Percentiles rank a stretch among this genome's conserved stretches.
phyloP scores from a whole-genome alignment of 2,113 vertebrate species.

The Anas platyrhynchos region DNA sequence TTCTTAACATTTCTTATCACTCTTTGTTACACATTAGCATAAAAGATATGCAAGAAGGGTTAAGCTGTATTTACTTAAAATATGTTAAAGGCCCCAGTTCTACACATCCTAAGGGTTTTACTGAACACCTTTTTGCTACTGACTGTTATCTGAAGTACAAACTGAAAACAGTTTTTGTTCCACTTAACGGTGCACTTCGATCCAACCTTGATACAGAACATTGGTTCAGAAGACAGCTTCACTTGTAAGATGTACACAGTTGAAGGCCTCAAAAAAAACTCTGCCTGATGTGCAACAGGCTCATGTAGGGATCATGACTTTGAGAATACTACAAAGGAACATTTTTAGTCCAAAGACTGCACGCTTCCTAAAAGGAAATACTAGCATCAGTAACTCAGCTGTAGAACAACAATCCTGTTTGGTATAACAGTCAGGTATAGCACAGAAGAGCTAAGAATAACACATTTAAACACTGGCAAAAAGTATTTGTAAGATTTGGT shows the following conservation, averaged over 20 bases:
- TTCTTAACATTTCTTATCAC: neutral
- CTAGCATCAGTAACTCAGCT: neutral
- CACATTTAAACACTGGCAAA: neutral
- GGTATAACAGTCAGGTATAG: neutral
- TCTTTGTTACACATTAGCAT: neutral
- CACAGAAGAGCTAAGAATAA: neutral
- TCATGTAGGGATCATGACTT: neutral
- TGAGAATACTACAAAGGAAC: neutral
- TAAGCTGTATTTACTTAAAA: neutral
- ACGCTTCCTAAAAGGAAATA: neutral
- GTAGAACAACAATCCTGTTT: neutral
- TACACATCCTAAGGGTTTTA: neutral
- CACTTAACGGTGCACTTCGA: neutral
- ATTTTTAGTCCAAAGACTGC: neutral
- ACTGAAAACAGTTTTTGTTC: neutral
- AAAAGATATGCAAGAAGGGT: neutral
- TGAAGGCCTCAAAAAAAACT: neutral
- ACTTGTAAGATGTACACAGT: neutral
- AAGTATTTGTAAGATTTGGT: neutral
- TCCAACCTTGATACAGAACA: neutral
- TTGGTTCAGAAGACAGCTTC: neutral
- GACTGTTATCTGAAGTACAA: neutral
- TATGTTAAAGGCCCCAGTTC: neutral
- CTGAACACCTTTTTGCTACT: neutral
- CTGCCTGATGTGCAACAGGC: neutral